Percentiles rank a stretch among this genome's conserved stretches.
phyloP scores from a whole-genome alignment of 2,797 vertebrate species.

The Anguilla marmorata region DNA sequence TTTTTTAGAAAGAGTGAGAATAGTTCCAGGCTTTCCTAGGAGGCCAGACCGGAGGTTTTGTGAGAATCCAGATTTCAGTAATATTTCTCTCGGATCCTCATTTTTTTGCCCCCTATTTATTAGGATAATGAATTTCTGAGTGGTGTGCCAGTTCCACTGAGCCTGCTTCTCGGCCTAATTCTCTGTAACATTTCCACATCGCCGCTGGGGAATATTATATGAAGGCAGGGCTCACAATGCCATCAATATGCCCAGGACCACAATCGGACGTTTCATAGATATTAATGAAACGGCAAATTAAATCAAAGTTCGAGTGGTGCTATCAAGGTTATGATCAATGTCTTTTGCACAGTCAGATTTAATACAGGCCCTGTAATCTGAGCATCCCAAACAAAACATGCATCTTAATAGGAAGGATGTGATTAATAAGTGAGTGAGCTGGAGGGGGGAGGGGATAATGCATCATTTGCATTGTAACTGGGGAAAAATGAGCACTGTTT shows the following conservation, averaged over 20 bases:
- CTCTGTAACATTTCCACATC: slow-evolving; percentile 73
- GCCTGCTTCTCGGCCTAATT: slow-evolving; percentile 71
- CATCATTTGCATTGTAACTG: slow-evolving; percentile 76
- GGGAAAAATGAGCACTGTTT: slow-evolving; percentile 66
- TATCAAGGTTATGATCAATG: slow-evolving; percentile 77
- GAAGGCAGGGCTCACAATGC: slow-evolving; percentile 74
- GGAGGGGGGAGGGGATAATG: slow-evolving; percentile 68
- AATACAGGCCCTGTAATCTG: slow-evolving; percentile 74
- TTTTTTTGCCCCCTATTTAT: slow-evolving; percentile 68
- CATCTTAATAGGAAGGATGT: slow-evolving; percentile 75
- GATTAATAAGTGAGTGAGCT: slow-evolving; percentile 62
- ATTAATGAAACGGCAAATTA: slow-evolving; percentile 79
- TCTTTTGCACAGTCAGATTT: slow-evolving; percentile 74
- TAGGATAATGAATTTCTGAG: slow-evolving; percentile 76
- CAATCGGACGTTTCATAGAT: slow-evolving; percentile 78
- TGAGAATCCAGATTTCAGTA: slow-evolving; percentile 36
- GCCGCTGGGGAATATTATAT: slow-evolving; percentile 75
- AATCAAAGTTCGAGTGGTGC: slow-evolving; percentile 75
- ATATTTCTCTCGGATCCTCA: slow-evolving; percentile 66
- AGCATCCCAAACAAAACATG: slow-evolving; percentile 76
- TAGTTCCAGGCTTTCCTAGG: slow-evolving; percentile 25
- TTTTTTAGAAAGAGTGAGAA: slow-evolving; percentile 3
- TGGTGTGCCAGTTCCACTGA: slow-evolving; percentile 71
- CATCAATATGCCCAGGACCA: slow-evolving; percentile 77
- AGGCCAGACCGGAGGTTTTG: slow-evolving; percentile 50